Conservation (phyloP, 2,797 vertebrate genomes). For the Balearica regulorum region DNA sequence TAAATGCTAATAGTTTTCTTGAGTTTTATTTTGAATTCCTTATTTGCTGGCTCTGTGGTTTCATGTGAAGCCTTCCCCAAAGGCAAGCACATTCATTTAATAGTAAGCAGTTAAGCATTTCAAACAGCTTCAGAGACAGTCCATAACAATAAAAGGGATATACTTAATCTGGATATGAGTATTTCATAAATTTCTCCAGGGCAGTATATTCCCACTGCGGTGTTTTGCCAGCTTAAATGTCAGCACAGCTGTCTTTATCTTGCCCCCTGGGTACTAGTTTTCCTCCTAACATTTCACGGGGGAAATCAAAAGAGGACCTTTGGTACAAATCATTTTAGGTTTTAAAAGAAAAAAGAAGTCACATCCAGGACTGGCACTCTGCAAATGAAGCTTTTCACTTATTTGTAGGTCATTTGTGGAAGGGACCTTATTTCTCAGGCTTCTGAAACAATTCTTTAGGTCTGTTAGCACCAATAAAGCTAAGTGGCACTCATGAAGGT, state of each 20-base stretch:
- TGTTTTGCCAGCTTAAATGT: slow-evolving; percentile 49
- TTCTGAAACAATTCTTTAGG: not conserved
- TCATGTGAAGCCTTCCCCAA: slow-evolving; percentile 8
- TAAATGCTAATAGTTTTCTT: not conserved
- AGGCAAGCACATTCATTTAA: slow-evolving; percentile 52
- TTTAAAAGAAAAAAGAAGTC: slow-evolving; percentile 14
- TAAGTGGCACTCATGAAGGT: not conserved
- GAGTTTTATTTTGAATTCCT: not conserved
- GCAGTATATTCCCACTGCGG: slow-evolving; percentile 48
- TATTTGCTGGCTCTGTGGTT: not conserved
- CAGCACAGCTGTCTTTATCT: slow-evolving; percentile 56
- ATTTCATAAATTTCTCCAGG: slow-evolving; percentile 57
- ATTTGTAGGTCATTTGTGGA: not conserved
- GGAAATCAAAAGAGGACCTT: slow-evolving; percentile 40
- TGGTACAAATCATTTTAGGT: not conserved
- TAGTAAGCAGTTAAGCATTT: slow-evolving; percentile 57
- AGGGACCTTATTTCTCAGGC: not conserved
- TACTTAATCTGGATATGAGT: slow-evolving; percentile 35
- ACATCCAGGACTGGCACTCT: not conserved
- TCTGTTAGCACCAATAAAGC: not conserved
- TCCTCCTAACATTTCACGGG: slow-evolving; percentile 10
- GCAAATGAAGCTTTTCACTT: not conserved
- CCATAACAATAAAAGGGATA: slow-evolving; percentile 55
- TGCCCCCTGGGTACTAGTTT: slow-evolving; percentile 21
- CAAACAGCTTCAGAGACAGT: slow-evolving; percentile 41